Evolutionary conservation across 2,113 vertebrate genomes (phyloP).

Genomic region (Ailuropoda melanoleuca): DNA sequence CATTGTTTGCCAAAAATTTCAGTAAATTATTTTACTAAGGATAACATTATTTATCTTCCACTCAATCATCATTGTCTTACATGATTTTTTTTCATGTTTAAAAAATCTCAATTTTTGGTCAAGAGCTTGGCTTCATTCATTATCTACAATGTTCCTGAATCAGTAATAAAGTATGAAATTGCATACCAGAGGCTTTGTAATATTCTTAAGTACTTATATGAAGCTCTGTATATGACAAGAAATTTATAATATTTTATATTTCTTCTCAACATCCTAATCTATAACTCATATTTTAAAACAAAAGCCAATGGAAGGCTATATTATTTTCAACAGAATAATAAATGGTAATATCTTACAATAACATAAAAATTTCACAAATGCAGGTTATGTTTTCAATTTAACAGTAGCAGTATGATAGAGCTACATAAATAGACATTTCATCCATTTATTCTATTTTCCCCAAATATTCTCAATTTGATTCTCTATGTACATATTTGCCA

Average conservation of each 20-base stretch:
- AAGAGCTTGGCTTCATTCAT: slow-evolving; percentile 71
- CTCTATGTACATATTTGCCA: not conserved
- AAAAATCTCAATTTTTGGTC: slow-evolving; percentile 70
- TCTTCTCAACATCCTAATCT: not conserved
- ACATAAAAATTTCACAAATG: slow-evolving; percentile 10
- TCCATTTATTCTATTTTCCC: not conserved
- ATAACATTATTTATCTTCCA: slow-evolving; percentile 78
- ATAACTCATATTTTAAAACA: slow-evolving; percentile 5
- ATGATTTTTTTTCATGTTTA: slow-evolving; percentile 62
- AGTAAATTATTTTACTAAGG: slow-evolving; percentile 79
- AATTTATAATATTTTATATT: not conserved
- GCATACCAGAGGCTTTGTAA: slow-evolving; percentile 56
- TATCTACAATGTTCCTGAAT: slow-evolving; percentile 51
- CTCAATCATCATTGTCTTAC: slow-evolving; percentile 77
- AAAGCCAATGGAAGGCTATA: not conserved
- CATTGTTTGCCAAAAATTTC: slow-evolving; percentile 77
- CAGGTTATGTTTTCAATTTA: not conserved
- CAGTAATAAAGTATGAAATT: slow-evolving; percentile 56
- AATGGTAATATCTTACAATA: not conserved
- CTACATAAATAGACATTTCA: not conserved
- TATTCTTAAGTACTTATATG: not conserved
- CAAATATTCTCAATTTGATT: not conserved
- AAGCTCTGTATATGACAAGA: not conserved
- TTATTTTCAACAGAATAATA: slow-evolving; percentile 13
- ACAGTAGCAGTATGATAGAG: not conserved